A percentile compares a stretch with the other conserved stretches of the same genome.
Conservation (phyloP, 1,140 invertebrate species). For the Apis mellifera region Amel_HAv3.1 CM009945.2:1594501-1595000, state of each 20-base stretch:
- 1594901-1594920: slow-evolving; percentile 13
- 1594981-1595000: slow-evolving; percentile 39
- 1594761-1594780: slow-evolving; percentile 50
- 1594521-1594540: neutral
- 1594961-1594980: neutral
- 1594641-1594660: slow-evolving; percentile 26
- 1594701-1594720: slow-evolving; percentile 17
- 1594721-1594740: slow-evolving; percentile 29
- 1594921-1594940: neutral
- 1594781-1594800: slow-evolving; percentile 36
- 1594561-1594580: too few species aligned
- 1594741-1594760: slow-evolving; percentile 24
- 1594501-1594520: slow-evolving; percentile 8
- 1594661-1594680: slow-evolving; percentile 25
- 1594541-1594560: slow-evolving; percentile 27
- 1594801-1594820: neutral
- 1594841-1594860: slow-evolving; percentile 28
- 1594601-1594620: too few species aligned
- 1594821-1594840: slow-evolving; percentile 1
- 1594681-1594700: slow-evolving; percentile 36
- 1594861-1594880: too few species aligned
- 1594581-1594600: neutral
- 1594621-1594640: neutral
- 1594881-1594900: neutral
- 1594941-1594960: too few species aligned